These are phyloP conservation scores for Rhyzopertha dominica DNA, from an alignment of 1,140 invertebrate species.

Conservation along the genomic window DNA sequence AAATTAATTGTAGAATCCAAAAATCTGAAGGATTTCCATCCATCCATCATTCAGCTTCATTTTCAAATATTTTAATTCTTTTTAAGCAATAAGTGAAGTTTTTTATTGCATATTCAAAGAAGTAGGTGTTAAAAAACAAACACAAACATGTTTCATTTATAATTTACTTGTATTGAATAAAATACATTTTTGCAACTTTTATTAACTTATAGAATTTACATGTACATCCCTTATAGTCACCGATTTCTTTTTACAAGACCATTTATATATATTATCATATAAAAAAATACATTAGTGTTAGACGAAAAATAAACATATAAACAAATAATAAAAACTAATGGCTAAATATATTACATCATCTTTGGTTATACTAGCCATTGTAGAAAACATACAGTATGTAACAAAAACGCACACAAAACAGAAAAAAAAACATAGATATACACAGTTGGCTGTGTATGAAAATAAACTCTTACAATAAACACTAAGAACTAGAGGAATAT, in stretches of 20 bases:
- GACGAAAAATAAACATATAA: constrained; percentile 30
- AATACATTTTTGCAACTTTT: constrained; percentile 42
- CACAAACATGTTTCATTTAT: too few species aligned
- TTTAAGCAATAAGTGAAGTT: too few species aligned
- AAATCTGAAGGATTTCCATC: too few species aligned
- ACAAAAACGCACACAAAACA: constrained; percentile 30
- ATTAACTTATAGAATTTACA: constrained; percentile 35
- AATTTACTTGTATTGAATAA: constrained; percentile 37
- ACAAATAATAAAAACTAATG: constrained; percentile 20
- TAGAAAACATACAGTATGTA: constrained; percentile 32
- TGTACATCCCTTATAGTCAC: constrained; percentile 37
- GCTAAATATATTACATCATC: constrained; percentile 42
- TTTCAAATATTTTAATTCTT: too few species aligned
- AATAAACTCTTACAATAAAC: too few species aligned
- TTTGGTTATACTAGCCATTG: constrained; percentile 44
- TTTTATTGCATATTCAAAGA: too few species aligned
- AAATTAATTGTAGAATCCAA: too few species aligned
- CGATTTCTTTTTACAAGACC: constrained; percentile 39
- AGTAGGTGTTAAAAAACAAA: too few species aligned
- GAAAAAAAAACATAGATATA: too few species aligned
- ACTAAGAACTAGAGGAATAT: too few species aligned
- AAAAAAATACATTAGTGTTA: constrained; percentile 31
- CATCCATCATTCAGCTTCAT: too few species aligned
- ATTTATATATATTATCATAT: constrained; percentile 31
- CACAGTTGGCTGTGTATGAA: too few species aligned